Percentiles rank a stretch among this genome's conserved stretches.
Evolutionary conservation across 2,113 vertebrate genomes (phyloP).

Genomic region (Seriola rivoliana): DNA sequence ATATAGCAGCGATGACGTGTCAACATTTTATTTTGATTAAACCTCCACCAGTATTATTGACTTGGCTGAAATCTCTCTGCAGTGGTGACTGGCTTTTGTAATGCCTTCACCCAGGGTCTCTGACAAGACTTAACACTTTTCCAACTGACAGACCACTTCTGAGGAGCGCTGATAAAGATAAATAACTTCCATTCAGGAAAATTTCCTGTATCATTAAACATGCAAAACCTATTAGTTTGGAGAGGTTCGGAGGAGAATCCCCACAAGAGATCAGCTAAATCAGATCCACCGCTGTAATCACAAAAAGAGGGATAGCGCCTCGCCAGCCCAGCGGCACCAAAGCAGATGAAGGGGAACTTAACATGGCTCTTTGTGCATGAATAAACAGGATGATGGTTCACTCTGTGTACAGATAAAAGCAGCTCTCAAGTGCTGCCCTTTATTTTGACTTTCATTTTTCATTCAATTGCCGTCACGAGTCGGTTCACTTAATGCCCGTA

Average conservation of each 20-base stretch:
- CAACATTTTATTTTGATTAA: constrained; percentile 6
- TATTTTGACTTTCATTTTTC: constrained; percentile 50
- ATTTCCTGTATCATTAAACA: constrained; percentile 98
- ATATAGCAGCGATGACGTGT: not conserved
- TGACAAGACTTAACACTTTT: not conserved
- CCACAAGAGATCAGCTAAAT: constrained; percentile 92
- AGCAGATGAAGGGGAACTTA: constrained; percentile 84
- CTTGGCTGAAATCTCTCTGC: not conserved
- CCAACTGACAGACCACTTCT: constrained; percentile 86
- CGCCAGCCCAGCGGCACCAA: constrained; percentile 90
- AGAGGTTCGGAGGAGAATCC: constrained; percentile 89
- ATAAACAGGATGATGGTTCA: constrained; percentile 80
- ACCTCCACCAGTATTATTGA: not conserved
- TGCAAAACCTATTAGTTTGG: constrained; percentile 91
- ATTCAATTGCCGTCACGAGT: constrained; percentile 25
- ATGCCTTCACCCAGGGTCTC: constrained; percentile 57
- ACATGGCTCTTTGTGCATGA: constrained; percentile 86
- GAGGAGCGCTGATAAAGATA: constrained; percentile 91
- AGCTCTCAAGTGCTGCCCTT: constrained; percentile 51
- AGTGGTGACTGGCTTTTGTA: constrained; percentile 3
- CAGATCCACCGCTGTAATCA: constrained; percentile 89
- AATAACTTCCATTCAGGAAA: constrained; percentile 93
- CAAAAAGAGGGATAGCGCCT: constrained; percentile 85
- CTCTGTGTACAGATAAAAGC: constrained; percentile 84
- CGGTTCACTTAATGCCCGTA: constrained; percentile 30